Evolutionary conservation across 2,113 vertebrate genomes (phyloP), one percentile per base, ranked within the genome.

Genomic region (Lepisosteus oculatus): DNA sequence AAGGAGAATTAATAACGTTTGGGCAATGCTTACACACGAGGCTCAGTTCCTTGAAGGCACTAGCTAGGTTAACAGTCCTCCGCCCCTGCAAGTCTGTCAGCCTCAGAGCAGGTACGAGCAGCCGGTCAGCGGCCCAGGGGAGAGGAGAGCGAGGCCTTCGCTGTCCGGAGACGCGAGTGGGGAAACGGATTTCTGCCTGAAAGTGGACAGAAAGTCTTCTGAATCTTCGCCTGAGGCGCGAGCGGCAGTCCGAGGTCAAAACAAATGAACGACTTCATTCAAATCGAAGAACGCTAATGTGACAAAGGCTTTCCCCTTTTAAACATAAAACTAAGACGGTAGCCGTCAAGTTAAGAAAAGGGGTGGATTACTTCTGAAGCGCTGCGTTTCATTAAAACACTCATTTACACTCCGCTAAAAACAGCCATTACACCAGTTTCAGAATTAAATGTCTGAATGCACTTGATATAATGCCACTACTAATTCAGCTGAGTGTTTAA

Each of bases 41-140:
- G 15, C 54, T 62, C 44, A 56, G 45, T 56, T 72, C 70, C 70
- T 47, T 29, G 54, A 66, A 51, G 62, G 61, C 14, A 14, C 15
- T 65, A 41, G 47, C 29, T 13, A 42, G 43, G 47, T 11, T 41
- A 56, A 65, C 42, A 2, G 29, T 41, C 51, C 14, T 29, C 29
- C 29, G 29, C 29, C 29, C 2, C 29, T 29, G 1, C 2, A 29
- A 29, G 29, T 29, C 29, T 2, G 29, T 29, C 29, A 29, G 29
- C 29, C 29, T 29, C 29, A 29, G 29, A 9, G 6, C 9, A 56
- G 17, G 51, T 8, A 62, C 63, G 43, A 43, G 44, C 44, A 43
- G 12, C 63, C 13, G 43, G 43, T n/a, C 11, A 14, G 43, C 65
- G 8, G 51, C 8, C 29, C 29, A 14, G 44, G 61, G 63, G 44